Base-by-base conservation (phyloP, 2,113 vertebrate genomes). In the Emydura subglobosa region DNA sequence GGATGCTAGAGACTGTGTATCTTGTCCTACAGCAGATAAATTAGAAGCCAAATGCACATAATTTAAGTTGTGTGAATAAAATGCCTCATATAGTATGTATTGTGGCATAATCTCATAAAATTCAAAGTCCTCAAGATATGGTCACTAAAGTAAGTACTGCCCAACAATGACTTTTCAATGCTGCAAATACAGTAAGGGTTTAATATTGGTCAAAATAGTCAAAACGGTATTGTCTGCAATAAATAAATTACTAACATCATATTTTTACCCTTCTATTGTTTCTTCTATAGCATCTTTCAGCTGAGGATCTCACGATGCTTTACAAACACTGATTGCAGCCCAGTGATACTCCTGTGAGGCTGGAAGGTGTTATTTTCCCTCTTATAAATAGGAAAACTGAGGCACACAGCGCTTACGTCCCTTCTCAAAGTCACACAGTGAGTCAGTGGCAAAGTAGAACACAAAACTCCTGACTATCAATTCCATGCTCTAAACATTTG, bases 71-170 rank as follows among this genome's bases (percentile, higher is more conserved):
- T 53, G 92, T 82, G 61, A 86, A 87, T 89, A 91, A 91, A 91
- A 88, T 95, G 83, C 94, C 95, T 93, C 79, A 19, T 82, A 49
- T 44, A 55, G 49, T 94, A 3, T 90, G 86, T 84, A 89, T 44
- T 59, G 65, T 50, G 83, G 83, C 88, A 93, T 93, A 68, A 83
- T 59, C 54, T 83, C 85, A 89, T 83, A 83, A 91, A 91, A 92
- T 95, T 95, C 86, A 85, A 96, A 29, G 95, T 95, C 93, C 49
- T 88, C 87, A 57, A 74, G 44, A 89, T 96, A 91, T 74, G 86
- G 34, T 93, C 93, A 82, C 90, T 16, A 94, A 92, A 76, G 9
- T 25, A 95, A 86, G 81, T 5, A 42, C 61, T 34, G 78, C 34
- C 87, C 88, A 93, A 86, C 5, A 24, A 44, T 86, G 90, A 57